Conservation (phyloP, 2,797 vertebrate genomes). For the Coendou prehensilis region DNA sequence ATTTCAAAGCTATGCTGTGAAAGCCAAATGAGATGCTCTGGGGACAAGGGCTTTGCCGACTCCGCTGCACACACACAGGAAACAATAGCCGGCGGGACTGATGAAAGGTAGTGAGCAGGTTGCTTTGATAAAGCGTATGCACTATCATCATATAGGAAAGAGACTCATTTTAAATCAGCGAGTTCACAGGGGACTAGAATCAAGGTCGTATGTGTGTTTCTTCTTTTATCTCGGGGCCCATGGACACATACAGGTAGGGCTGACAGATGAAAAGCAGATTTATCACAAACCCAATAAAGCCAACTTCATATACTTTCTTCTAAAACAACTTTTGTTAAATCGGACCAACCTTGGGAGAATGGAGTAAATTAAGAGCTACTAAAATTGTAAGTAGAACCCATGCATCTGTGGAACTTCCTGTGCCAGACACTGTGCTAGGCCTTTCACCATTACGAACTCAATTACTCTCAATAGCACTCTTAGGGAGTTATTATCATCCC, state of each 20-base stretch:
- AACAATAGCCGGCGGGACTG: background rate
- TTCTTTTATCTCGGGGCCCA: background rate
- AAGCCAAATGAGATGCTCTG: background rate
- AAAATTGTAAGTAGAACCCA: background rate
- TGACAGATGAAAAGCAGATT: background rate
- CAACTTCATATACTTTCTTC: background rate
- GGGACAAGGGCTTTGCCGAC: background rate
- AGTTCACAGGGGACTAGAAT: background rate
- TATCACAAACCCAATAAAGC: background rate
- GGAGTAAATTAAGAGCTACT: background rate
- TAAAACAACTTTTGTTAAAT: background rate
- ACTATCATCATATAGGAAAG: background rate
- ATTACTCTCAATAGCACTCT: background rate
- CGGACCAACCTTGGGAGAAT: background rate
- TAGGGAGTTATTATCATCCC: background rate
- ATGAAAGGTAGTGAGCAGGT: background rate
- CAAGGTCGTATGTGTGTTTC: background rate
- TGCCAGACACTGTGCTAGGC: background rate
- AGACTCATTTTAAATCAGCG: background rate
- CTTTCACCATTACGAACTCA: background rate
- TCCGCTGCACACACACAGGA: background rate
- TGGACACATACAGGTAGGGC: background rate
- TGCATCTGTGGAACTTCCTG: accelerated
- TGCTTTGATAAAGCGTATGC: background rate
- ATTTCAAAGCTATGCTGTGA: slow-evolving; percentile 46